Percentiles rank a stretch among this genome's conserved stretches.
Conservation (phyloP, 2,113 vertebrate genomes). For the Hippocampus guttulatus region DNA sequence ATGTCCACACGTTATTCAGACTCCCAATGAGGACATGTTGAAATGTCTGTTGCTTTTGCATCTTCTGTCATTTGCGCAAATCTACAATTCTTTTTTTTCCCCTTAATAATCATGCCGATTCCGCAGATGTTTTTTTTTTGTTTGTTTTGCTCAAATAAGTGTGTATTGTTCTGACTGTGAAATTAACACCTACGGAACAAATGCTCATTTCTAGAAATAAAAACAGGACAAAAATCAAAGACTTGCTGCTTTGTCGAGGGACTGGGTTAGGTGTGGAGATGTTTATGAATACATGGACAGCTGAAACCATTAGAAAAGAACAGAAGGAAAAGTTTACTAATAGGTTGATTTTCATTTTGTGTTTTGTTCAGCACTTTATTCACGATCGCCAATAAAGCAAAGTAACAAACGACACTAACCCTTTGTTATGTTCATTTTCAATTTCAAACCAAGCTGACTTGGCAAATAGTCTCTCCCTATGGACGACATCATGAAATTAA, state of each 20-base stretch:
- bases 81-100: background rate
- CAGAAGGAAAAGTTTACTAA: background rate
- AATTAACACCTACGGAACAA: background rate
- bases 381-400: too few relatives aligned
- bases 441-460: too few relatives aligned
- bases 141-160: background rate
- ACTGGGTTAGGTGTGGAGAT: background rate
- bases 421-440: too few relatives aligned
- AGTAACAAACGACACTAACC: too few relatives aligned
- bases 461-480: too few relatives aligned
- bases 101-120: background rate
- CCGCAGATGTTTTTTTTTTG: background rate
- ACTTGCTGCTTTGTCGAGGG: background rate
- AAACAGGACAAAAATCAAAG: background rate
- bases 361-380: too few relatives aligned
- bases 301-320: conserved; percentile 85
- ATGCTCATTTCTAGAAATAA: background rate
- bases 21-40: background rate
- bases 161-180: background rate
- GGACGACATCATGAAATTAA: too few relatives aligned
- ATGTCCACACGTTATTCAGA: background rate
- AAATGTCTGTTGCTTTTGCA: background rate
- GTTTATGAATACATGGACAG: conserved; percentile 90
- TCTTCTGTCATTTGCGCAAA: background rate
- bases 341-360: too few relatives aligned